Base-by-base conservation (phyloP, 2,888 invertebrate species). In the Holacanthella duospinosa region DNA sequence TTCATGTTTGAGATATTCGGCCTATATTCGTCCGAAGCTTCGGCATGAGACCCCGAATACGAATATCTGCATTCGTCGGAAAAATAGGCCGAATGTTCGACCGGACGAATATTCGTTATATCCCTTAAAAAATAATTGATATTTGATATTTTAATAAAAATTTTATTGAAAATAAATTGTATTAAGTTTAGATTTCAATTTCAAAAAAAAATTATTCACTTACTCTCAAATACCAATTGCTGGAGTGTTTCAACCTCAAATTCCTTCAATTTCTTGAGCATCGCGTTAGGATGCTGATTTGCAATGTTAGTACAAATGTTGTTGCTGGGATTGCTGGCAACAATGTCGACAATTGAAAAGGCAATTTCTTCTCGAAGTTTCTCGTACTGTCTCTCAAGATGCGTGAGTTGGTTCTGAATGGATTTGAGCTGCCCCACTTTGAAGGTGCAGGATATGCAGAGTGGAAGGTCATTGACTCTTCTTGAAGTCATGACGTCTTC, bases 171-270 rank as follows among this genome's bases (percentile, higher is more conserved):
- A 36, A 36, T 36, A 36, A 36, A 36, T 36, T n/a, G n/a, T n/a
- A n/a, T n/a, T n/a, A n/a, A n/a, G n/a, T n/a, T n/a, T n/a, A n/a
- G n/a, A n/a, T n/a, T n/a, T n/a, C n/a, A n/a, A n/a, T n/a, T n/a
- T n/a, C n/a, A n/a, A n/a, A n/a, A 36, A 36, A 36, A 36, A 36
- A 36, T 36, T 16, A n/a, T n/a, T 25, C 6, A 60, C 55, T 62
- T 63, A 68, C 68, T 65, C 44, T 70, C 67, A 61, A 67, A 70
- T 55, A 70, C 64, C 26, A 68, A 56, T 43, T 68, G 68, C 24
- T 70, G 70, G 2, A 70, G 43, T 1, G 66, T 60, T 21, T 63
- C 64, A 1, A 64, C 65, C 59, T 67, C 67, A 4, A 36, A 60
- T 26, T 61, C 62, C 61, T 54, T 43, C 19, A 48, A 60, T 59